Percentiles rank a stretch among this genome's conserved stretches.
Evolutionary conservation across 2,113 vertebrate species (phyloP).

Genomic region (Corapipo altera): DNA sequence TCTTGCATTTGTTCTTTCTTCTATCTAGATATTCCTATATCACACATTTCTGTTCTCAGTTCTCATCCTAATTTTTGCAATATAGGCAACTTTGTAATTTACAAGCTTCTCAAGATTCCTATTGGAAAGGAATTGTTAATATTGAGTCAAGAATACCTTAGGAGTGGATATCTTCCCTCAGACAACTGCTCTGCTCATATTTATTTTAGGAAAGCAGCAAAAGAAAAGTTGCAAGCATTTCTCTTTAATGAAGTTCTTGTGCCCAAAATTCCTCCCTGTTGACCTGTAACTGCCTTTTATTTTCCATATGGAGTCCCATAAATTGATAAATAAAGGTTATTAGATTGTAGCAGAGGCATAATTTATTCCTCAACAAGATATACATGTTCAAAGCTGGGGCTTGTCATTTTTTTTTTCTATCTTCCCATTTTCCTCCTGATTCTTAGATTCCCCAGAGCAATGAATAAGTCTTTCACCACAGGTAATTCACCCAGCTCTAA

Average conservation of each 20-base stretch:
- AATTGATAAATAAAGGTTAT: neutral
- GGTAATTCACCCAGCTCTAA: neutral
- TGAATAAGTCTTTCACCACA: neutral
- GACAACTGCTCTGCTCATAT: neutral
- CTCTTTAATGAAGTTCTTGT: neutral
- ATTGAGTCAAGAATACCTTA: neutral
- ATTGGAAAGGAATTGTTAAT: neutral
- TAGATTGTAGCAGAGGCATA: neutral
- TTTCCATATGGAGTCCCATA: neutral
- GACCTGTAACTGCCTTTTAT: neutral
- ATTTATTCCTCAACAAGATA: neutral
- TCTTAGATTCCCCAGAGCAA: neutral
- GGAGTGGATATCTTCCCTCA: neutral
- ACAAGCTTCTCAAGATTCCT: neutral
- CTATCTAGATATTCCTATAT: neutral
- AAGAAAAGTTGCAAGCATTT: neutral
- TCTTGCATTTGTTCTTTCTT: neutral
- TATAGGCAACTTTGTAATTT: neutral
- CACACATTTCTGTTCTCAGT: neutral
- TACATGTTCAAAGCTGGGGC: neutral
- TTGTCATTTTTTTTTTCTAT: neutral
- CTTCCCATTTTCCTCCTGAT: neutral
- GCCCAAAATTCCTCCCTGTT: neutral
- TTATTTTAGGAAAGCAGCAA: neutral
- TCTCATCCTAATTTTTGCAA: neutral